These are phyloP conservation scores for Chloromyia formosa DNA, from an alignment of 2,888 invertebrate genomes.

Conservation along the genomic window DNA sequence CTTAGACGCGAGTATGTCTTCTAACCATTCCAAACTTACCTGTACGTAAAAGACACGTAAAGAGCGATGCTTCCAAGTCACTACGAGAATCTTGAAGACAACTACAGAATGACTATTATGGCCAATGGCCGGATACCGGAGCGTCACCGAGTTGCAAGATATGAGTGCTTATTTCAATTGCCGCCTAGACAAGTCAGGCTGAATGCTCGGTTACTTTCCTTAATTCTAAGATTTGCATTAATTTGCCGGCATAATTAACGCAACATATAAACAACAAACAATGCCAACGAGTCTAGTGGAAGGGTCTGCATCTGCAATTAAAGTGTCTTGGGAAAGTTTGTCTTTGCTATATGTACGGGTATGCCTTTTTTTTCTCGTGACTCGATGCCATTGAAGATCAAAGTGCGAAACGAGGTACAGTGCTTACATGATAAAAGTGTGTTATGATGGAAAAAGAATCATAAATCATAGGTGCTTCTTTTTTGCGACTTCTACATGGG, in stretches of 20 bases:
- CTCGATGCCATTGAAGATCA: too few relatives aligned
- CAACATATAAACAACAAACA: constrained; percentile 32
- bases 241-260: constrained; percentile 41
- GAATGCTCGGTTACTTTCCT: neutral
- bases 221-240: constrained; percentile 36
- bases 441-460: too few relatives aligned
- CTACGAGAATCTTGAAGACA: neutral
- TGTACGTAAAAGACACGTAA: too few relatives aligned
- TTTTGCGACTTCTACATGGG: too few relatives aligned
- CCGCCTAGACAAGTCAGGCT: neutral
- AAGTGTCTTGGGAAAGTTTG: constrained; percentile 17
- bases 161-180: constrained; percentile 18
- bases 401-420: too few relatives aligned
- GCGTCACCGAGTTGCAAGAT: constrained; percentile 7
- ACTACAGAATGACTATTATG: constrained; percentile 21
- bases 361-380: too few relatives aligned
- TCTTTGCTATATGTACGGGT: too few relatives aligned
- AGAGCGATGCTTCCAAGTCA: too few relatives aligned
- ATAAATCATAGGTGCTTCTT: too few relatives aligned
- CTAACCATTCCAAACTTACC: neutral
- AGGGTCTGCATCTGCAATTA: constrained; percentile 12
- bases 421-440: too few relatives aligned
- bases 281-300: constrained; percentile 17
- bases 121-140: constrained; percentile 3
- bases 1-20: constrained; percentile 34